Evolutionary conservation across 2,113 vertebrate species (phyloP), one percentile per base, ranked within the genome.

Genomic region (Rhipidura dahli): DNA sequence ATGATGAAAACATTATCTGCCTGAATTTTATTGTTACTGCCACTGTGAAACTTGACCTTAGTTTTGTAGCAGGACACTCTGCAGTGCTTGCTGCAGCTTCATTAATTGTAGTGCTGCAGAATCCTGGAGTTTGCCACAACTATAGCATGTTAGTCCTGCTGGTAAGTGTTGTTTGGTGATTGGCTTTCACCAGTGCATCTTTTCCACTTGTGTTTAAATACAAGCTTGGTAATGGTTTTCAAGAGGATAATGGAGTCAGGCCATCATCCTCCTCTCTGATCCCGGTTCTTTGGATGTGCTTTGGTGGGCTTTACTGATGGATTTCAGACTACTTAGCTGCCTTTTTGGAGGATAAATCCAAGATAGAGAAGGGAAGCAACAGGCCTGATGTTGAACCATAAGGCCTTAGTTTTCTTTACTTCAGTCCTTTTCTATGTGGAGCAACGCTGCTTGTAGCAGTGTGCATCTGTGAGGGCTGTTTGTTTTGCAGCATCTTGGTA

Each of bases 391-490:
- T 17, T 49, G 56, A 53, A 18, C 19, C 2, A 0, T 39, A 51
- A 69, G 51, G 37, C 60, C 18, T 68, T 75, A 15, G 20, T 50
- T 69, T 81, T 65, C 30, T 50, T 56, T 65, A 4, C n/a, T 63
- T 44, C 26, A 64, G 22, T 76, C 54, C 49, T 54, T 51, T 28
- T 11, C 40, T 84, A 10, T 54, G 1, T 60, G 47, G 39, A 73
- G 63, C 50, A 72, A 0, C 1, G 0, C 33, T 0, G 4, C 79
- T 23, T 65, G 23, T 17, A 57, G 23, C 66, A 65, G 49, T 17
- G 73, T 70, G 80, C 35, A 10, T 83, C 75, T 92, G 70, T 27
- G 50, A 69, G 71, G 54, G 24, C n/a, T 51, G 75, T 82, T 93
- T 87, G 73, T 85, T 88, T 57, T 83, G 26, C 63, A 93, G 88